Conservation (phyloP, 2,797 vertebrate genomes). For the Phylloscopus collybita region DNA sequence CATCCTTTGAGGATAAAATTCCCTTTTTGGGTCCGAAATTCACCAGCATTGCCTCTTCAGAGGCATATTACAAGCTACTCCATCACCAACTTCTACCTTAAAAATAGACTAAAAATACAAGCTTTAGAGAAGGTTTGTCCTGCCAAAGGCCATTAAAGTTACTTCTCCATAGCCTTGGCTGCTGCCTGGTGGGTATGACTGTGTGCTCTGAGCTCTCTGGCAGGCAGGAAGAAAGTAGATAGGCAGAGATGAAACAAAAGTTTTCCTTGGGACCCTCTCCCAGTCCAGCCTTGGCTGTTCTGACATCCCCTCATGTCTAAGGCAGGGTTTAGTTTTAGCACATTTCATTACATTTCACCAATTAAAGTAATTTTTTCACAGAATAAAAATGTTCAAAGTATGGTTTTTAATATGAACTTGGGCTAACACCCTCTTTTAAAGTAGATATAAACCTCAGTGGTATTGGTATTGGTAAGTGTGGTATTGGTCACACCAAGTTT, state of each 20-base stretch:
- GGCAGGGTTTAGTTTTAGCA: background rate
- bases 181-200: background rate
- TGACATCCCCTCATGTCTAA: background rate
- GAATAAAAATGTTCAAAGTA: background rate
- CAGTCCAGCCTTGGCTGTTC: background rate
- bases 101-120: background rate
- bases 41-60: background rate
- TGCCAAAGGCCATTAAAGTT: background rate
- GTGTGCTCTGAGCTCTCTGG: background rate
- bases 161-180: background rate
- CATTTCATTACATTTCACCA: background rate
- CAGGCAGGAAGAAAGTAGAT: background rate
- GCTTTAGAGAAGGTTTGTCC: background rate
- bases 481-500: background rate
- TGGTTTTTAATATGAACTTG: accelerated
- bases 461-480: too few relatives aligned
- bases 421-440: background rate
- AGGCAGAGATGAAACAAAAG: background rate
- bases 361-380: background rate
- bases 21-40: background rate
- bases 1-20: background rate
- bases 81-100: background rate
- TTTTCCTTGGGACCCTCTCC: background rate
- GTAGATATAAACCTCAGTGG: background rate
- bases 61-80: background rate